Conservation (phyloP, 2,113 vertebrate species). For the Brienomyrus brachyistius region DNA sequence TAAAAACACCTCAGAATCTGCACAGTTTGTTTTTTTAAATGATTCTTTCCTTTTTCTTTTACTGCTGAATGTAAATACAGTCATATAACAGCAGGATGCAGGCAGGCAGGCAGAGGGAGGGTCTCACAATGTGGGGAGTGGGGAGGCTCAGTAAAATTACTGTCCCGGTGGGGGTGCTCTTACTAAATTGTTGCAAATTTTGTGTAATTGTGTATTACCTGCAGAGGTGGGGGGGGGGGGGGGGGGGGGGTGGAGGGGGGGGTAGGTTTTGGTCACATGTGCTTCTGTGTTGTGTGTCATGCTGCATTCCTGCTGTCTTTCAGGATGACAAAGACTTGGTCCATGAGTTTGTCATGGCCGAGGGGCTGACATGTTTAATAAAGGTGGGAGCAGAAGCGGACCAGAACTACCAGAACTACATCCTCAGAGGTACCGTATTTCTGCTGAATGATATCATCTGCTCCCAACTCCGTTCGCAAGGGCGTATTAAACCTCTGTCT, state of each 20-base stretch:
- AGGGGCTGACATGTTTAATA: slow-evolving; percentile 89
- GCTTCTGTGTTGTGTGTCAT: not conserved
- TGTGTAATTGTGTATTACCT: too few relatives aligned
- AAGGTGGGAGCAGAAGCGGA: slow-evolving; percentile 91
- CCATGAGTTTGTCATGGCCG: slow-evolving; percentile 90
- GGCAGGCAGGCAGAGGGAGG: not conserved
- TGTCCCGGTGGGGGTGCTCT: not conserved
- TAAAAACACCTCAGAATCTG: not conserved
- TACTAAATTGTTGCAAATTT: not conserved
- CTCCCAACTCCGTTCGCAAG: not conserved
- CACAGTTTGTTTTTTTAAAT: too few relatives aligned
- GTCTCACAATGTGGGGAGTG: too few relatives aligned
- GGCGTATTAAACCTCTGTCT: not conserved
- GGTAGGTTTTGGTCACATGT: too few relatives aligned
- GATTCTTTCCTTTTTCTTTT: not conserved
- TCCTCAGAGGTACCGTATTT: slow-evolving; percentile 74
- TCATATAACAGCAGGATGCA: not conserved
- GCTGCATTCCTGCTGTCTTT: slow-evolving; percentile 31
- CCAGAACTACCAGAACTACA: slow-evolving; percentile 98
- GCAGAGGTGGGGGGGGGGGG: too few relatives aligned
- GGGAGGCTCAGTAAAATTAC: not conserved
- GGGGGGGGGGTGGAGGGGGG: too few relatives aligned
- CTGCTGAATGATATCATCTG: not conserved
- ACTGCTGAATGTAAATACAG: not conserved
- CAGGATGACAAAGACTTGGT: slow-evolving; percentile 98